Conservation (phyloP, 2,113 vertebrate species). For the Rissa tridactyla region DNA sequence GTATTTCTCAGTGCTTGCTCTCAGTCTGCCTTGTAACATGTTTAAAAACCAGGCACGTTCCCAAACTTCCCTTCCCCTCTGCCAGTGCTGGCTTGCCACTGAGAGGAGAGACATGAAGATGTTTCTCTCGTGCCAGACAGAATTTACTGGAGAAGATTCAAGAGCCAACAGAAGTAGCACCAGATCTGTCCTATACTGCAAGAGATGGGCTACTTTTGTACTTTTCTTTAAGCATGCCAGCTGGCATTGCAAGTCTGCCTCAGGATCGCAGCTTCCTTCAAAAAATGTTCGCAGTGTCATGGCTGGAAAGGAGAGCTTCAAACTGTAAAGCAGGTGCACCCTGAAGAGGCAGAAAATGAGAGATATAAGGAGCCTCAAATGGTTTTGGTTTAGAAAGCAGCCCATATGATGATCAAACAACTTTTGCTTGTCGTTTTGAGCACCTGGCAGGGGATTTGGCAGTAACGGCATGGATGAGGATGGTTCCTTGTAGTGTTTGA, state of each 20-base stretch:
- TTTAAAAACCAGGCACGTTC: background rate
- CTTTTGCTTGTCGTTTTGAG: background rate
- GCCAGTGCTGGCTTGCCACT: background rate
- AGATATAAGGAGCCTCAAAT: background rate
- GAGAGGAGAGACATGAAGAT: background rate
- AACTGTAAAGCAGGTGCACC: background rate
- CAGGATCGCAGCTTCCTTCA: background rate
- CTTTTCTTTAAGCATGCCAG: background rate
- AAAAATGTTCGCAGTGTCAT: background rate
- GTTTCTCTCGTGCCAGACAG: background rate
- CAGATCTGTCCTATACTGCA: background rate
- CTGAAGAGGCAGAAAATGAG: background rate
- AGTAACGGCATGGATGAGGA: background rate
- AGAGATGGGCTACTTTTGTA: background rate
- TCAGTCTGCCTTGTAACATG: background rate
- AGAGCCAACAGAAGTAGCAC: background rate
- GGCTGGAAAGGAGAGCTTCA: background rate
- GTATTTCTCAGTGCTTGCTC: rapidly evolving
- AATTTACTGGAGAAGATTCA: background rate
- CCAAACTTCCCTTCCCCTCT: background rate
- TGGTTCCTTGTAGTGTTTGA: rapidly evolving
- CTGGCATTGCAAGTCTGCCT: background rate
- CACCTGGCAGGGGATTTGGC: background rate
- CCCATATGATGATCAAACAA: background rate
- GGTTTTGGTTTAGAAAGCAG: background rate